These are phyloP conservation scores for Radopholus similis DNA, from an alignment of 1,140 invertebrate species.

Conservation along the genomic window DNA sequence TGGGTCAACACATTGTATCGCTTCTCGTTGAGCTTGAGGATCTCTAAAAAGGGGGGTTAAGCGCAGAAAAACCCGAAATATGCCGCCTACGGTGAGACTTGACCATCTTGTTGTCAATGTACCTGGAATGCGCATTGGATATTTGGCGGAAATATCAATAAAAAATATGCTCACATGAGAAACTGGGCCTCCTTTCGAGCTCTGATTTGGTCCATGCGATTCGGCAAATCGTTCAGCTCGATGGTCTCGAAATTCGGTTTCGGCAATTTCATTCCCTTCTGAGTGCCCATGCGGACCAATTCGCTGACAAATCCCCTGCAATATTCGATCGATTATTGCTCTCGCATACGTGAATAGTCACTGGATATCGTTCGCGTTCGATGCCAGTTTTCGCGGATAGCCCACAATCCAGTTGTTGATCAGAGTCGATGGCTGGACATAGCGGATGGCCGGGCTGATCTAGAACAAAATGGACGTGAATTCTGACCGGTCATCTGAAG, in stretches of 20 bases:
- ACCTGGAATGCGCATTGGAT: constrained; percentile 6
- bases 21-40: constrained; percentile 7
- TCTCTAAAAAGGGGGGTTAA: background rate
- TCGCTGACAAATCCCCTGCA: constrained; percentile 6
- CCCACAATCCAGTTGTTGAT: constrained; percentile 15
- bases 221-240: constrained; percentile 9
- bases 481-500: background rate
- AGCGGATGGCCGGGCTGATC: background rate
- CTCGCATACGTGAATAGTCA: background rate
- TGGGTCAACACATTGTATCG: constrained; percentile 18
- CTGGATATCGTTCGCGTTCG: background rate
- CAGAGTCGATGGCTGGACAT: background rate
- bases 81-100: background rate
- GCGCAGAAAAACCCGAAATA: background rate
- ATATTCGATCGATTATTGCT: background rate
- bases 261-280: constrained; percentile 21
- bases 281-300: background rate
- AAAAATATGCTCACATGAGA: too few relatives aligned
- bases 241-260: constrained; percentile 15
- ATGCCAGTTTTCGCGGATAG: background rate
- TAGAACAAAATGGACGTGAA: background rate
- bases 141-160: constrained; percentile 13
- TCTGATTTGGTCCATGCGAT: constrained; percentile 12
- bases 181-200: constrained; percentile 10
- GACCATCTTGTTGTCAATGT: constrained; percentile 1